phyloP scores from a whole-genome alignment of 1,140 invertebrate species.

The Achroia grisella region DNA sequence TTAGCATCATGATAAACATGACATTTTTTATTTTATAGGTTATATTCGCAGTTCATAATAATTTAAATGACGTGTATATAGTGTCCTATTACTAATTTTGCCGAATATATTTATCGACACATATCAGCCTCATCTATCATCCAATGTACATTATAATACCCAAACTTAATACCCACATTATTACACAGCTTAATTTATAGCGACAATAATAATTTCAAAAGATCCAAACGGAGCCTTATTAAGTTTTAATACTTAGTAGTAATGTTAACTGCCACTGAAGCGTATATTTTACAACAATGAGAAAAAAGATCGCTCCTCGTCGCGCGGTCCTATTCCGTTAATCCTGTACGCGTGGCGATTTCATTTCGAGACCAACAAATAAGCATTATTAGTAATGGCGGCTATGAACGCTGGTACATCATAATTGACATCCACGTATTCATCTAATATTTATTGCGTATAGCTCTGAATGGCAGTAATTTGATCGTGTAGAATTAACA shows the following conservation, averaged over 20 bases:
- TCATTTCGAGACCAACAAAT: constrained; percentile 60
- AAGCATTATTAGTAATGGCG: constrained; percentile 56
- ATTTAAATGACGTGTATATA: too few relatives aligned
- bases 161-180: constrained; percentile 8
- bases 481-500: constrained; percentile 49
- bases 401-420: constrained; percentile 33
- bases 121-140: too few relatives aligned
- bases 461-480: constrained; percentile 54
- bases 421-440: constrained; percentile 53
- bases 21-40: too few relatives aligned
- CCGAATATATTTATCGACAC: too few relatives aligned
- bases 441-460: constrained; percentile 67
- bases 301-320: constrained; percentile 30
- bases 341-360: constrained; percentile 56
- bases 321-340: constrained; percentile 30
- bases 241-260: constrained; percentile 26
- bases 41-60: too few relatives aligned
- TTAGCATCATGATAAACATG: too few relatives aligned
- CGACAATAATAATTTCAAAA: constrained; percentile 34
- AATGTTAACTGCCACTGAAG: constrained; percentile 11
- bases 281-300: constrained; percentile 19
- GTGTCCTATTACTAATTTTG: too few relatives aligned
- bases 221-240: constrained; percentile 25
- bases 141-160: too few relatives aligned
- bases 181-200: constrained; percentile 28